Evolutionary conservation across 2,113 vertebrate species (phyloP).

Genomic region (Corythornis vintsioides): DNA sequence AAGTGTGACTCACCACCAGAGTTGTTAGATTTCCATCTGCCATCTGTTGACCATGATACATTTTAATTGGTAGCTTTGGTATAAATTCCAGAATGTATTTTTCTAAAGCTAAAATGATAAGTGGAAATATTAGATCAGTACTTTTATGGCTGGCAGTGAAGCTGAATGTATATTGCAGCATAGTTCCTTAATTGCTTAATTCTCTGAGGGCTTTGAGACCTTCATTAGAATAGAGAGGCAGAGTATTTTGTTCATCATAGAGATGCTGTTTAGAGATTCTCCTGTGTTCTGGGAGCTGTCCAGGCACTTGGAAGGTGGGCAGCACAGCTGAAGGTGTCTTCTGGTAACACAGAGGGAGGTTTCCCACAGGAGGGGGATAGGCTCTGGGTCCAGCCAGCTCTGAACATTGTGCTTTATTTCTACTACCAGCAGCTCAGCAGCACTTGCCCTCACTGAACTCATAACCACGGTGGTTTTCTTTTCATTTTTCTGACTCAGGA

Average conservation of each 20-base stretch:
- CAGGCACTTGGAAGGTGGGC: not conserved
- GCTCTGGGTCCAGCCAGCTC: not conserved
- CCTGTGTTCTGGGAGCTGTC: not conserved
- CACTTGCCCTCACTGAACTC: not conserved
- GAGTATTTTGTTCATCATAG: not conserved
- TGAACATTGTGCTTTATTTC: not conserved
- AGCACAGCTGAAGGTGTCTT: not conserved
- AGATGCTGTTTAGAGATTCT: not conserved
- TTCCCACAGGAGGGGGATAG: not conserved
- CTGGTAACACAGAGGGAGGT: not conserved
- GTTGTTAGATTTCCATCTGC: not conserved
- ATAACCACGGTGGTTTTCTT: not conserved
- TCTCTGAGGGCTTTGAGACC: not conserved
- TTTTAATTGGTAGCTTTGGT: not conserved
- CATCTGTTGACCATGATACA: not conserved
- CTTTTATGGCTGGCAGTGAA: not conserved
- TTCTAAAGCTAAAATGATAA: not conserved
- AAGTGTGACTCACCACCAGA: not conserved
- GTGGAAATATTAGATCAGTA: not conserved
- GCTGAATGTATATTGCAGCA: not conserved
- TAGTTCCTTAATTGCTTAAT: not conserved
- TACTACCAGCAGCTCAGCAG: not conserved
- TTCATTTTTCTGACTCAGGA: conserved; percentile 69
- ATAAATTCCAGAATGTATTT: not conserved
- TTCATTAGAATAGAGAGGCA: not conserved